These are phyloP conservation scores for Cepaea hortensis DNA, from an alignment of 2,888 invertebrate species.

Conservation along the genomic window DNA sequence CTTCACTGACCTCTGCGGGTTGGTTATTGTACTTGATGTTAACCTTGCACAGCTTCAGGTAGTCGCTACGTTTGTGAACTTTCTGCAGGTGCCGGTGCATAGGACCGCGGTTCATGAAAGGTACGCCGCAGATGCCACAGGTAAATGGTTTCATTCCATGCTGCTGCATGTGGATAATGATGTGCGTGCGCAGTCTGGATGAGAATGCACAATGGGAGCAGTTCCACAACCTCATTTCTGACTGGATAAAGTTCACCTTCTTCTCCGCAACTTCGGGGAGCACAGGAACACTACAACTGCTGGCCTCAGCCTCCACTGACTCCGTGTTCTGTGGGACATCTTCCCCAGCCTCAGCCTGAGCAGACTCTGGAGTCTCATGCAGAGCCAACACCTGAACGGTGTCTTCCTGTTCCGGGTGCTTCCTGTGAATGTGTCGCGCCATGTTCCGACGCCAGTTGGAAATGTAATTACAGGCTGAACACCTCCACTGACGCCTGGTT, in stretches of 20 bases:
- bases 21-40: slow-evolving; percentile 58
- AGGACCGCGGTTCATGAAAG: slow-evolving; percentile 75
- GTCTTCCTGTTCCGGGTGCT: slow-evolving; percentile 59
- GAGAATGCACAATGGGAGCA: slow-evolving; percentile 91
- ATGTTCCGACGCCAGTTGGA: slow-evolving; percentile 99
- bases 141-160: slow-evolving; percentile 68
- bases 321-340: slow-evolving; percentile 1
- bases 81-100: slow-evolving; percentile 73
- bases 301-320: background rate
- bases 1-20: slow-evolving; percentile 39
- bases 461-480: slow-evolving; percentile 92
- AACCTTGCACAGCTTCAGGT: slow-evolving; percentile 55
- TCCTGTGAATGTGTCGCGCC: slow-evolving; percentile 90
- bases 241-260: slow-evolving; percentile 6
- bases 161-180: slow-evolving; percentile 67
- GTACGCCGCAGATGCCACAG: slow-evolving; percentile 74
- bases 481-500: slow-evolving; percentile 82
- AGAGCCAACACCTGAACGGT: slow-evolving; percentile 61
- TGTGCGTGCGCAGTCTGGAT: slow-evolving; percentile 64
- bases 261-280: background rate
- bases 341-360: background rate
- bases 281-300: background rate
- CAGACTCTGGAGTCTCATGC: slow-evolving; percentile 65
- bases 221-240: slow-evolving; percentile 80
- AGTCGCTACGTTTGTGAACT: slow-evolving; percentile 61